Evolutionary conservation across 2,888 invertebrate genomes (phyloP), one percentile per base, ranked within the genome.

Genomic region (Acleris laterana): DNA sequence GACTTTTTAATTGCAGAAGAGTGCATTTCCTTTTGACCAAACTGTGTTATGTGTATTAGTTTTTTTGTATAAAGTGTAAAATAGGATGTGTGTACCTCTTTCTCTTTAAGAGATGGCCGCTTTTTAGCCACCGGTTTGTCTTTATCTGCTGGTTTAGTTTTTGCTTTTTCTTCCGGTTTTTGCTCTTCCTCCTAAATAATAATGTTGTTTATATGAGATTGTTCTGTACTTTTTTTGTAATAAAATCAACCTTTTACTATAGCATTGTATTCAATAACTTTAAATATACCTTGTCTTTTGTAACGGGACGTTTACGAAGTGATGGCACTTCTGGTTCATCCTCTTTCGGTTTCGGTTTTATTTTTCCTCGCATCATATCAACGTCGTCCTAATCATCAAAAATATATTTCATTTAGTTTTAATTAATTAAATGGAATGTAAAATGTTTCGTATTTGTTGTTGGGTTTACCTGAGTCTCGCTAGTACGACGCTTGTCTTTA

Each of bases 301-400:
- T 69, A 68, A 92, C 81, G 69, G 91, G 76, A 68, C 90, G 88
- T 79, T 92, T 93, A 53, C 90, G 86, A 52, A 93, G 84, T 69
- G 86, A 75, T 66, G 92, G 90, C 62, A 77, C 78, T 85, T 91
- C 90, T 9, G 89, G 86, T 75, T 93, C 93, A 16, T 83, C 83
- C 74, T 92, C 91, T 65, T 86, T 87, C 53, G 84, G 86, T 79
- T 93, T 93, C 17, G 92, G 90, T 72, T 89, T 92, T 59, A 93
- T 90, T 85, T 93, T 93, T 69, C 92, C 92, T 71, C 81, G 88
- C 84, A 90, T 89, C 75, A 89, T 85, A 66, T 93, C 90, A 72
- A 82, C 79, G 50, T 91, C 90, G 68, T 93, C 92, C 91, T 93
- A 89, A 69, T 67, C 61, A 74, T 77, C 79, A 73, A 70, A 16